Conservation (phyloP, 2,797 vertebrate species). For the Phoxinus dragarum region DNA sequence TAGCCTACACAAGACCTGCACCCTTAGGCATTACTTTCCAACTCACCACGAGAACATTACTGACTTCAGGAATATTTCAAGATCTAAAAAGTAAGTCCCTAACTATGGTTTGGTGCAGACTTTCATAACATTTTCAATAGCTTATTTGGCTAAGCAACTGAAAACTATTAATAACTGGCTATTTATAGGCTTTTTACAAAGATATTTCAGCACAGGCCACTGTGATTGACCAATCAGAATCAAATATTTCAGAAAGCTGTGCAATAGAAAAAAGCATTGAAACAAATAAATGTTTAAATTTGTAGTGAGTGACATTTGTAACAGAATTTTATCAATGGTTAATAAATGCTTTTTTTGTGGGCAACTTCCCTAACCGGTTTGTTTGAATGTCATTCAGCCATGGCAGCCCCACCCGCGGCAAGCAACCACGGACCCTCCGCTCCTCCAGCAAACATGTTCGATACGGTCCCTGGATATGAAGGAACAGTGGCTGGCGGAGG, state of each 20-base stretch:
- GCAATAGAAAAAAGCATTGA: not conserved
- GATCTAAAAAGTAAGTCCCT: conserved; percentile 22
- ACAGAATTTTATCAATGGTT: not conserved
- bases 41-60: no score
- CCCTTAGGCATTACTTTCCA: accelerated
- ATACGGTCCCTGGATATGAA: conserved; percentile 80
- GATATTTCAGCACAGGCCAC: not conserved
- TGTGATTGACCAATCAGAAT: not conserved
- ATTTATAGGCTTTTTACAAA: conserved; percentile 15
- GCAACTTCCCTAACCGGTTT: conserved; percentile 63
- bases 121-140: not conserved
- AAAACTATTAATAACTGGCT: not conserved
- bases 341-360: not conserved
- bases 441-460: conserved; percentile 77
- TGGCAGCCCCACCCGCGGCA: conserved; percentile 67
- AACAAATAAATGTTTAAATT: not conserved
- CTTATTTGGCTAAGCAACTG: not conserved
- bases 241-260: conserved; percentile 2
- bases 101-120: not conserved
- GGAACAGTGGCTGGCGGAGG: conserved; percentile 75
- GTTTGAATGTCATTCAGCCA: conserved; percentile 70
- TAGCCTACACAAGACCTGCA: no score
- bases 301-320: not conserved
- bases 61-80: not conserved
- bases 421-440: conserved; percentile 66